phyloP scores from a whole-genome alignment of 1,140 invertebrate genomes.

The Adelges cooleyi region DNA sequence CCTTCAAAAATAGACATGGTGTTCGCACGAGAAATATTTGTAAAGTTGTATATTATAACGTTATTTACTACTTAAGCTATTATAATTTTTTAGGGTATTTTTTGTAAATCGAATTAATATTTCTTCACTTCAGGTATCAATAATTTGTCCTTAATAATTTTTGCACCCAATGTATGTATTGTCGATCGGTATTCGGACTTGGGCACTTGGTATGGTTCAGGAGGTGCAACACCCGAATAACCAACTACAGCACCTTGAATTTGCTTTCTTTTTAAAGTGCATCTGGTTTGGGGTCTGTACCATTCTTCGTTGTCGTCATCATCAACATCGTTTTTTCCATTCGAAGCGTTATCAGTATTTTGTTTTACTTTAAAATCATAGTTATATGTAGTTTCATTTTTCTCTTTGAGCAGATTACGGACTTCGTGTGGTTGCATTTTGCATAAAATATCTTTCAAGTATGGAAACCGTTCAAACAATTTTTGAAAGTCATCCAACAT shows the following conservation, averaged over 20 bases:
- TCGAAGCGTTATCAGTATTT: not conserved
- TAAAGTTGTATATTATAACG: too few species aligned
- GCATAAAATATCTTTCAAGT: not conserved
- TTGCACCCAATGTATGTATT: not conserved
- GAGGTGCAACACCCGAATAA: not conserved
- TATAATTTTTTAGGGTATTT: too few species aligned
- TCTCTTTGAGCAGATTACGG: not conserved
- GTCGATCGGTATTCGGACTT: not conserved
- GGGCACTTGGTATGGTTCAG: not conserved
- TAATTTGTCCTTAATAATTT: constrained; percentile 1
- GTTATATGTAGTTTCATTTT: not conserved
- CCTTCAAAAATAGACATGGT: too few species aligned
- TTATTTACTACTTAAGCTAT: too few species aligned
- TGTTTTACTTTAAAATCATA: not conserved
- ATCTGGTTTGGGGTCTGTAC: not conserved
- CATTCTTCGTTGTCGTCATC: not conserved
- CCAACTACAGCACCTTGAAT: not conserved
- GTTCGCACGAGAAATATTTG: too few species aligned
- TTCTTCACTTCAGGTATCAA: not conserved
- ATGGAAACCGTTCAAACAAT: not conserved
- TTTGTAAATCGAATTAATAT: too few species aligned
- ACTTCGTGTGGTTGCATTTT: not conserved
- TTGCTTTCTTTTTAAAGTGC: not conserved
- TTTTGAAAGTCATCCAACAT: not conserved
- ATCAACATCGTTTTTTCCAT: not conserved